These are phyloP conservation scores for Temnothorax rugatulus DNA, from an alignment of 2,888 invertebrate species.

Conservation along the genomic window DNA sequence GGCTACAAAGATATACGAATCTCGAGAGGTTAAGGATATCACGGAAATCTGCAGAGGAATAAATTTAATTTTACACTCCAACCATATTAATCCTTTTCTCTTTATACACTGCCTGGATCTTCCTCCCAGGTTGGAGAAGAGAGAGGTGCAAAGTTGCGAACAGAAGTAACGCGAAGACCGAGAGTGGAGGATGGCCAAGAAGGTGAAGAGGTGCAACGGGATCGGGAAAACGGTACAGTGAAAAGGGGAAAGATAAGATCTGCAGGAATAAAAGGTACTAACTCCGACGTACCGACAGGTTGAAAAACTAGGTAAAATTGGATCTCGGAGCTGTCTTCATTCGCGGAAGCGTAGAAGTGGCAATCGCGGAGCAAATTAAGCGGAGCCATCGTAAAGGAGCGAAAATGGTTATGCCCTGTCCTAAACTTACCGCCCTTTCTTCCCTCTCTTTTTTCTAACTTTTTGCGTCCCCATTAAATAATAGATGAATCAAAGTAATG, in stretches of 20 bases:
- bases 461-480: conserved; percentile 71
- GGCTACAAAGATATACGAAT: conserved; percentile 62
- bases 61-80: conserved; percentile 80
- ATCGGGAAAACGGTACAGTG: conserved; percentile 24
- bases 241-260: conserved; percentile 42
- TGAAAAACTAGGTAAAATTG: conserved; percentile 72
- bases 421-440: conserved; percentile 48
- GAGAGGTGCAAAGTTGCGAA: conserved; percentile 12
- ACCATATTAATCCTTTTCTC: conserved; percentile 76
- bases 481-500: conserved; percentile 80
- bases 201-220: conserved; percentile 11
- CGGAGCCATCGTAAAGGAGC: conserved; percentile 64
- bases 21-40: conserved; percentile 75
- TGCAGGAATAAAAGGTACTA: conserved; percentile 62
- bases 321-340: conserved; percentile 61
- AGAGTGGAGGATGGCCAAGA: conserved; percentile 1
- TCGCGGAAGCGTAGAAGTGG: conserved; percentile 61
- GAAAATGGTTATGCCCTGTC: conserved; percentile 70
- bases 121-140: conserved; percentile 36
- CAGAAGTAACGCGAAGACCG: conserved; percentile 15
- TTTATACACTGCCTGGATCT: conserved; percentile 65
- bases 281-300: conserved; percentile 62
- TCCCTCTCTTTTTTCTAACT: conserved; percentile 25
- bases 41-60: conserved; percentile 78
- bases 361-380: conserved; percentile 75